Evolutionary conservation across 1,140 invertebrate species (phyloP).

Genomic region (Drosophila paulistorum): DNA sequence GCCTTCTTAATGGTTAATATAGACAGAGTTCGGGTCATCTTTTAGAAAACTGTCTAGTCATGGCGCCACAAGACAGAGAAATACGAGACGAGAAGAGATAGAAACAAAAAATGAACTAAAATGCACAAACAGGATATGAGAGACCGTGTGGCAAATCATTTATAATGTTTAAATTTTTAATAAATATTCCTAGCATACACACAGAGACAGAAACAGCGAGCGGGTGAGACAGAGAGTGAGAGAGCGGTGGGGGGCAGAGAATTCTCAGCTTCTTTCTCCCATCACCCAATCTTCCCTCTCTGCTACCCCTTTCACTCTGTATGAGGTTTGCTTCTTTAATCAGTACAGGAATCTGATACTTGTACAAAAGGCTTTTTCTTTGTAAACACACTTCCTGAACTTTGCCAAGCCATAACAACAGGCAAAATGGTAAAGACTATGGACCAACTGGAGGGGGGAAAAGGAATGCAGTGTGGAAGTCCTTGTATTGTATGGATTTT

Average conservation of each 20-base stretch:
- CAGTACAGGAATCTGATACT: slow-evolving; percentile 79
- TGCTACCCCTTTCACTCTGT: slow-evolving; percentile 9
- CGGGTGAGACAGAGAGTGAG: no score
- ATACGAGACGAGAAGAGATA: background rate
- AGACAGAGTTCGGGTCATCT: slow-evolving; percentile 37
- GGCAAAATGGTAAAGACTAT: slow-evolving; percentile 6
- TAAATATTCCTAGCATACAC: slow-evolving; percentile 63
- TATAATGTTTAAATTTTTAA: slow-evolving; percentile 78
- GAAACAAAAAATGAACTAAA: slow-evolving; percentile 25
- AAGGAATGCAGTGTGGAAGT: background rate
- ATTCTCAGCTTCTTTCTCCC: background rate
- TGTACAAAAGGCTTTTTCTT: slow-evolving; percentile 79
- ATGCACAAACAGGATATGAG: slow-evolving; percentile 53
- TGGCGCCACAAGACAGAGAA: slow-evolving; percentile 63
- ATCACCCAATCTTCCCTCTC: slow-evolving; percentile 6
- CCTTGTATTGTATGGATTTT: slow-evolving; percentile 65
- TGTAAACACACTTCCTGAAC: slow-evolving; percentile 79
- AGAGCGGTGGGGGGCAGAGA: background rate
- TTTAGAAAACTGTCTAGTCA: slow-evolving; percentile 60
- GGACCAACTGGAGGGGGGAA: background rate
- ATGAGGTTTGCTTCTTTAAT: slow-evolving; percentile 65
- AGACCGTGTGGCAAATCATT: slow-evolving; percentile 68
- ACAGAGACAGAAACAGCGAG: background rate
- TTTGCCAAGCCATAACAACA: slow-evolving; percentile 56
- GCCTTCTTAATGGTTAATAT: slow-evolving; percentile 78